Percentiles rank a stretch among this genome's conserved stretches.
Conservation (phyloP, 2,888 invertebrate genomes). For the Nasonovia ribisnigri region DNA sequence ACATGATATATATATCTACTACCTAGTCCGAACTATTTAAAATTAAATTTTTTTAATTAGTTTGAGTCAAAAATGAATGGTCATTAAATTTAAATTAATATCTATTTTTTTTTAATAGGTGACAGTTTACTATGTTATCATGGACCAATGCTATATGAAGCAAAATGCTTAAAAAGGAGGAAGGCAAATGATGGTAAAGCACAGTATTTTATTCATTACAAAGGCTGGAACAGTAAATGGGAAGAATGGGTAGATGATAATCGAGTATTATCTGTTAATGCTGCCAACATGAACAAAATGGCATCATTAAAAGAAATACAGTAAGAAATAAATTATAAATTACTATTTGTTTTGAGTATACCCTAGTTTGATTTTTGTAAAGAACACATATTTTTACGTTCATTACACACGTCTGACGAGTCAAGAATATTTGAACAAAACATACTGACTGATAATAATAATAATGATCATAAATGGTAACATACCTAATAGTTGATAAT, state of each 20-base stretch:
- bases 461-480: no score
- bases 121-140: constrained; percentile 95
- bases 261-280: constrained; percentile 89
- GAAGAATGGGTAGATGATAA: constrained; percentile 94
- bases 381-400: not conserved
- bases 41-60: not conserved
- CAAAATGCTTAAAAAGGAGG: constrained; percentile 90
- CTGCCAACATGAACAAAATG: constrained; percentile 83
- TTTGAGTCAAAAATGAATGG: not conserved
- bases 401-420: no score
- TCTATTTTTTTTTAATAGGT: constrained; percentile 73
- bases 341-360: not conserved
- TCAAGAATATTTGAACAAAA: no score
- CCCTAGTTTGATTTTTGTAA: not conserved
- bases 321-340: constrained; percentile 14
- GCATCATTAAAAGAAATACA: constrained; percentile 49
- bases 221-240: constrained; percentile 99
- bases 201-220: constrained; percentile 95
- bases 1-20: not conserved
- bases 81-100: not conserved
- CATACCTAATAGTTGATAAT: no score
- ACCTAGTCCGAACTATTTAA: not conserved
- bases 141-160: constrained; percentile 95
- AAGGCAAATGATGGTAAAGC: constrained; percentile 72
- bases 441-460: no score